These are phyloP conservation scores for Chauna torquata DNA, from an alignment of 2,113 vertebrate genomes.

Conservation along the genomic window DNA sequence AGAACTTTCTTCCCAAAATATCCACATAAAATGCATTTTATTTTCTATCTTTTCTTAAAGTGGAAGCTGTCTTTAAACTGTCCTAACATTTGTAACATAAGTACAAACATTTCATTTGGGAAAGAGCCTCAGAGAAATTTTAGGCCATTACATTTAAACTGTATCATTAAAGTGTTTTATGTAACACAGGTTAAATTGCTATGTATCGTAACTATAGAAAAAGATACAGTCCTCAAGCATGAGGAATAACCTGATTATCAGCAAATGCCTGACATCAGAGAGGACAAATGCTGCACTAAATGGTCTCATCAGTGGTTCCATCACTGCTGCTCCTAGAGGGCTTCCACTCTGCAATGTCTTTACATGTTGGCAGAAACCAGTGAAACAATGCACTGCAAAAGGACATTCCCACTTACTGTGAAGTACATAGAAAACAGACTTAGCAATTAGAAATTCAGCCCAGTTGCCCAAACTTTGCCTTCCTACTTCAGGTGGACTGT, in stretches of 20 bases:
- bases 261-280: neutral
- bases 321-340: neutral
- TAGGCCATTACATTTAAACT: neutral
- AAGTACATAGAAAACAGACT: neutral
- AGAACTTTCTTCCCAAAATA: neutral
- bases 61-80: neutral
- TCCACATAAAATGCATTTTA: accelerated
- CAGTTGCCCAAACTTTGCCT: neutral
- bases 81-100: neutral
- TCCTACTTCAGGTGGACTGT: neutral
- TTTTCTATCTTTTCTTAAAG: neutral
- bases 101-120: neutral
- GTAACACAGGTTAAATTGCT: neutral
- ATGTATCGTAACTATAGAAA: neutral
- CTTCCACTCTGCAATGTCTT: neutral
- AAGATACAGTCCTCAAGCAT: neutral
- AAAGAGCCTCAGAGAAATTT: neutral
- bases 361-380: neutral
- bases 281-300: neutral
- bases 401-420: neutral
- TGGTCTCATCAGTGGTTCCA: neutral
- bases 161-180: neutral
- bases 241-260: accelerated
- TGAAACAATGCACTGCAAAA: neutral
- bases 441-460: neutral